Percentiles rank a stretch among this genome's conserved stretches.
phyloP scores from a whole-genome alignment of 2,888 invertebrate genomes.

The Tolmerus cingulatus region DNA sequence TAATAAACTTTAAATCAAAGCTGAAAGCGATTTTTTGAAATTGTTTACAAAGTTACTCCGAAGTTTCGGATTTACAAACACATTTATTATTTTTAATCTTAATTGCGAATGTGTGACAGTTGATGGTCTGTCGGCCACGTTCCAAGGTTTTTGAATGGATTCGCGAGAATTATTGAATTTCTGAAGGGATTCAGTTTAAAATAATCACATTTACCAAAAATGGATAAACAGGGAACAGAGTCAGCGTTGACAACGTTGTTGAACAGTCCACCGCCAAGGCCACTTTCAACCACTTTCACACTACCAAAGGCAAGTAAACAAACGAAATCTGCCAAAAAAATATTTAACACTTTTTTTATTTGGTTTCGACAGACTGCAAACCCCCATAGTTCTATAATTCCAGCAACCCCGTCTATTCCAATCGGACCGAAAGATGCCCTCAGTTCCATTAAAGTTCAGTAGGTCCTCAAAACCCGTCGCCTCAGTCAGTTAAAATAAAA shows the following conservation, averaged over 20 bases:
- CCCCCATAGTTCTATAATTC: conserved; percentile 67
- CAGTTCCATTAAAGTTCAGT: conserved; percentile 71
- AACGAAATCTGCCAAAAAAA: not conserved
- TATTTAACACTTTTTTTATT: not conserved
- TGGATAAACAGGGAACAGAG: conserved; percentile 50
- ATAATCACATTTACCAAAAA: conserved; percentile 29
- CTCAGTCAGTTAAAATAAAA: not conserved
- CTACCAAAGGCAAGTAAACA: conserved; percentile 42
- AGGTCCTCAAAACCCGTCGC: conserved; percentile 53
- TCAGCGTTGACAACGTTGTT: conserved; percentile 61
- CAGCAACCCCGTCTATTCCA: conserved; percentile 66
- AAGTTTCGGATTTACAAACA: not conserved
- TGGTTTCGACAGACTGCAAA: conserved; percentile 14
- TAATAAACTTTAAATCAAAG: not conserved
- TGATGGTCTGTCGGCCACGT: not conserved
- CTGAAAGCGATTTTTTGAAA: not conserved
- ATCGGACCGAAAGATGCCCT: conserved; percentile 68
- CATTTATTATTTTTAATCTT: not conserved
- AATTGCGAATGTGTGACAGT: not conserved
- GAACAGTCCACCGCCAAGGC: conserved; percentile 59
- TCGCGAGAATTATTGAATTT: not conserved
- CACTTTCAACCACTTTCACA: conserved; percentile 56
- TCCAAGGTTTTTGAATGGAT: not conserved
- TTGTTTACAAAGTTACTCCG: not conserved
- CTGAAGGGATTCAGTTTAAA: not conserved